These are phyloP conservation scores for Eulemur coronatus DNA, from an alignment of 2,797 vertebrate species.

Conservation along the genomic window DNA sequence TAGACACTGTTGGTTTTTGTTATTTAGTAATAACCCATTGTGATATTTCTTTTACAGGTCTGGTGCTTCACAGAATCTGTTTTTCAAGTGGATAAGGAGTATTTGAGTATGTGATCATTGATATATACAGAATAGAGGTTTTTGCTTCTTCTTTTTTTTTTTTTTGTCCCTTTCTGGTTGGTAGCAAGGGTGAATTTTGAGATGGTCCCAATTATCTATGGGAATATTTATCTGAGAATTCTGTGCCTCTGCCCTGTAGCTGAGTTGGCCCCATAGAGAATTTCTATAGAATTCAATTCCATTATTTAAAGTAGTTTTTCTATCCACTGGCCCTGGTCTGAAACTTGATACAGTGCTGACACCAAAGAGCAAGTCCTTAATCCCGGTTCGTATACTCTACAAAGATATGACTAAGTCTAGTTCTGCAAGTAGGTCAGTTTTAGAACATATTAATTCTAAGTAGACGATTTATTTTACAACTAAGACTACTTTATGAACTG, in stretches of 20 bases:
- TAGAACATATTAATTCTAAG: background rate
- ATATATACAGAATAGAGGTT: background rate
- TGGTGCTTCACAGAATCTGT: background rate
- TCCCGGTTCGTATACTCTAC: background rate
- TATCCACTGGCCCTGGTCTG: background rate
- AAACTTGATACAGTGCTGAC: background rate
- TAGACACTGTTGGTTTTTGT: background rate
- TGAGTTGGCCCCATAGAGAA: background rate
- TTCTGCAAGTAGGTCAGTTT: background rate
- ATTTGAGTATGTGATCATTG: background rate
- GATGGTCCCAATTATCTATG: background rate
- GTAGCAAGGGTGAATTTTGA: background rate
- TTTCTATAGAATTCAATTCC: background rate
- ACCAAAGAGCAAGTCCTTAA: background rate
- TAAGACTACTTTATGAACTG: background rate
- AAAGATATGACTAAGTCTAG: background rate
- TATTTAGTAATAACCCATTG: background rate
- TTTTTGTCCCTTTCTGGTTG: background rate
- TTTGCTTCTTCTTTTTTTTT: background rate
- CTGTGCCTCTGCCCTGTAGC: background rate
- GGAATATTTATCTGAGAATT: background rate
- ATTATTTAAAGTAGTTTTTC: background rate
- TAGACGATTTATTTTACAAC: background rate
- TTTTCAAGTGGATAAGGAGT: background rate
- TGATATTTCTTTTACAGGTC: slow-evolving; percentile 48